Evolutionary conservation across 2,888 invertebrate species (phyloP), one percentile per base, ranked within the genome.

Genomic region (Habrosyne pyritoides): DNA sequence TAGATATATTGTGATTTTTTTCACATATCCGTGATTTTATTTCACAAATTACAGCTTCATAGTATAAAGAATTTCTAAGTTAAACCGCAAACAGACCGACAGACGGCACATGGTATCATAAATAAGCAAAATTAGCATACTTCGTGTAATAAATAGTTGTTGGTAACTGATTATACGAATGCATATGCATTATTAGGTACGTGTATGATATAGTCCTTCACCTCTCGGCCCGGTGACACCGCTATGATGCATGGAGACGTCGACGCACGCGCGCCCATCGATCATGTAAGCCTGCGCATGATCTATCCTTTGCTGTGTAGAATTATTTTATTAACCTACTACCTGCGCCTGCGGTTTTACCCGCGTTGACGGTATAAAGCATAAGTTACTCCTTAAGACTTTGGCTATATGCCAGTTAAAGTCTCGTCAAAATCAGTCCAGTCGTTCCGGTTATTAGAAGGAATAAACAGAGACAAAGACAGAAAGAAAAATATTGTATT

Each of bases 271-370:
- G 50, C 54, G 42, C 42, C 56, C 54, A 63, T 67, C 65, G 59
- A 65, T 65, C 67, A 58, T 61, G 26, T 54, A 52, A 52, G 59
- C 62, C 42, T 42, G 42, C 42, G 14, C 42, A 64, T 54, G 66
- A 65, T n/a, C 63, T 64, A 64, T 67, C 66, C 63, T 67, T 66
- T 64, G 62, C 61, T 56, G 61, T 54, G 54, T 59, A 56, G 56
- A 33, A 8, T 12, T 10, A n/a, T 33, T n/a, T 33, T n/a, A 33
- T 33, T 30, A 30, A 3, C 33, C 33, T 33, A n/a, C 6, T 33
- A 4, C 28, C 1, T 2, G 2, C 12, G 3, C 3, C n/a, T 10
- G 2, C 12, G 10, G 30, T 12, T 33, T 33, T n/a, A n/a, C n/a
- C 0, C n/a, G 33, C n/a, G 12, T 8, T 33, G n/a, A 33, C 6